Conservation (phyloP, 1,140 invertebrate species). For the Archegozetes longisetosus region DNA sequence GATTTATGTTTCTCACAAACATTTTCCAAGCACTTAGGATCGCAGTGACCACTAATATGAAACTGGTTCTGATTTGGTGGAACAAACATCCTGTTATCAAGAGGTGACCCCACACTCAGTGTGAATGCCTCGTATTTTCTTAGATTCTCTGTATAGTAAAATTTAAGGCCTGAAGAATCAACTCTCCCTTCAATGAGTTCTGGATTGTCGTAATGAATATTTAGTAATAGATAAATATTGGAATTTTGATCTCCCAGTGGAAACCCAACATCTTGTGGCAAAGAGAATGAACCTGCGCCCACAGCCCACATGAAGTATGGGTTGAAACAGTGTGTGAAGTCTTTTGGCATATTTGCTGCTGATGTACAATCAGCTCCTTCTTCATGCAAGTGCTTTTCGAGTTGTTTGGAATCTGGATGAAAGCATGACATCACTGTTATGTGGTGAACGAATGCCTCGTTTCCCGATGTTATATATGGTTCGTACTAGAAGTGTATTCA, state of each 20-base stretch:
- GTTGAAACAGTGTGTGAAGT: neutral
- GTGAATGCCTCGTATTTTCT: conserved; percentile 57
- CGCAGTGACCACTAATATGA: conserved; percentile 58
- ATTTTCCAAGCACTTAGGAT: conserved; percentile 49
- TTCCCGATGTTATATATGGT: neutral
- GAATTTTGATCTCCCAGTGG: neutral
- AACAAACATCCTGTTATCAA: conserved; percentile 58
- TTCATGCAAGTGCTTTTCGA: neutral
- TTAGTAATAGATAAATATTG: conserved; percentile 63
- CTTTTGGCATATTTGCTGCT: neutral
- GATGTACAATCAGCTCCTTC: neutral
- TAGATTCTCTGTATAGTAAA: conserved; percentile 53
- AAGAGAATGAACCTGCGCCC: neutral
- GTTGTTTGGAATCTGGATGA: neutral
- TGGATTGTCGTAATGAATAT: conserved; percentile 54
- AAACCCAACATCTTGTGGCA: neutral
- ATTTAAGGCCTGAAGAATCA: conserved; percentile 56
- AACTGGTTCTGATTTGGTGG: conserved; percentile 54
- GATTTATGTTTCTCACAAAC: neutral
- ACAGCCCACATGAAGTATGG: neutral
- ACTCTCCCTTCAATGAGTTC: neutral
- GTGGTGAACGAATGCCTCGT: neutral
- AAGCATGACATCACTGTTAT: neutral
- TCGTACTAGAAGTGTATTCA: neutral
- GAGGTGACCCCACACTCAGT: conserved; percentile 57